Evolutionary conservation across 1,140 invertebrate genomes (phyloP), one percentile per base, ranked within the genome.

Genomic region (Dendroctonus valens): DNA sequence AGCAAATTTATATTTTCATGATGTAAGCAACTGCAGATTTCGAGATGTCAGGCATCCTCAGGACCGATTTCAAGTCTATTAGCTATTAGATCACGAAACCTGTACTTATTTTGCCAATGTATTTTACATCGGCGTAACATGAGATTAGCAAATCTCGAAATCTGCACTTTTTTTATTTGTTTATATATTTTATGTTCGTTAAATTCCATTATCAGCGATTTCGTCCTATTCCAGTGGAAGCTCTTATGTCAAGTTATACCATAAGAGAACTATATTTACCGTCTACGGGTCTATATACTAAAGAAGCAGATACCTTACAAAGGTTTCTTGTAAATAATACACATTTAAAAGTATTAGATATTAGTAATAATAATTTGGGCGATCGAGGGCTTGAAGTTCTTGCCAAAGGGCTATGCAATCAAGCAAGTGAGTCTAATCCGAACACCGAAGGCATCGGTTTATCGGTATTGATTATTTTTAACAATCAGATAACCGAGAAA

Each of bases 351-450:
- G 71, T 76, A 11, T 63, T 77, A 42, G 73, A 77, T 60, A 72
- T 77, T n/a, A 75, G 76, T 67, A 77, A 77, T 67, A 77, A 77
- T 64, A 68, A 61, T 44, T 75, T 77, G 48, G 76, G 76, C 39
- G 76, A 77, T 71, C 67, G 74, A 14, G 76, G 76, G 7, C 70
- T 77, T 41, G 73, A 76, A 49, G 69, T 63, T 11, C 55, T 77
- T 9, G 69, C 75, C 7, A 74, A 73, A 69, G 76, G 75, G 49
- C 67, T 77, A 14, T 67, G 67, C 49, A 70, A 70, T 54, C 76
- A 77, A 52, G 68, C 61, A 5, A 26, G 26, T 26, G 26, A 26
- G 3, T 26, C 1, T 26, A 26, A 26, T 26, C 26, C 26, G 26
- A 58, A 42, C 9, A 59, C 49, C 39, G 26, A 60, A 50, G 70